Percentiles rank a stretch among this genome's conserved stretches.
phyloP scores from a whole-genome alignment of 2,888 invertebrate species.

The Cheilosia scutellata region DNA sequence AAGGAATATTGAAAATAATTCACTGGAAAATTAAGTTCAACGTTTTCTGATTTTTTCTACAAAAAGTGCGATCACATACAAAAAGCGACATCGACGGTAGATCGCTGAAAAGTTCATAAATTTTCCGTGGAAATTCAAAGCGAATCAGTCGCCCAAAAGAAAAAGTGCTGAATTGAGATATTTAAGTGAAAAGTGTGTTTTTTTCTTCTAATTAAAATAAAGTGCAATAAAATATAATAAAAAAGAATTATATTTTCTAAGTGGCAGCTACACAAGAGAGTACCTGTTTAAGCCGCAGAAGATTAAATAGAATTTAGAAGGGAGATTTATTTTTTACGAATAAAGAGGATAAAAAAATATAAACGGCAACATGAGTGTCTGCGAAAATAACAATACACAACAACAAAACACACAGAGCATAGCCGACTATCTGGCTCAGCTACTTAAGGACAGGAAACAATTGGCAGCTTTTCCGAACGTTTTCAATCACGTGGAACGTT shows the following conservation, averaged over 20 bases:
- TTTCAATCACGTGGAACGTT: slow-evolving; percentile 99
- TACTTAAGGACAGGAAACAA: slow-evolving; percentile 99
- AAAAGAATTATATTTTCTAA: slow-evolving; percentile 23
- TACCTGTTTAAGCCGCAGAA: slow-evolving; percentile 54
- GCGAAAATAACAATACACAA: slow-evolving; percentile 83
- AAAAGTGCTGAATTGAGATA: slow-evolving; percentile 67
- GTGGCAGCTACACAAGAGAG: slow-evolving; percentile 53
- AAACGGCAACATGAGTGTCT: slow-evolving; percentile 82
- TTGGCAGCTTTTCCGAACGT: slow-evolving; percentile 99
- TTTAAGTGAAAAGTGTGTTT: slow-evolving; percentile 54
- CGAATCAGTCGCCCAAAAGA: slow-evolving; percentile 3
- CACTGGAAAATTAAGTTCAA: slow-evolving; percentile 43
- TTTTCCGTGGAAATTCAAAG: slow-evolving; percentile 43
- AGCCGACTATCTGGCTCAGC: slow-evolving; percentile 99
- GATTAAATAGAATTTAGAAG: slow-evolving; percentile 38
- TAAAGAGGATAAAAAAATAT: slow-evolving; percentile 21
- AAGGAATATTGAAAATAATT: slow-evolving; percentile 28
- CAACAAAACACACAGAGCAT: slow-evolving; percentile 95
- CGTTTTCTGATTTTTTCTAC: slow-evolving; percentile 39
- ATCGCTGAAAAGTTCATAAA: slow-evolving; percentile 48
- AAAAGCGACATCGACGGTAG: slow-evolving; percentile 49
- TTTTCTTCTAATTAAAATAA: background rate
- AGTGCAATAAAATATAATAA: slow-evolving; percentile 56
- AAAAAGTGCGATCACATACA: slow-evolving; percentile 55
- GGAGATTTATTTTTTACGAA: slow-evolving; percentile 19